A percentile compares a stretch with the other conserved stretches of the same genome.
phyloP scores from a whole-genome alignment of 2,888 invertebrate genomes.

The Argyra leucocephala region DNA sequence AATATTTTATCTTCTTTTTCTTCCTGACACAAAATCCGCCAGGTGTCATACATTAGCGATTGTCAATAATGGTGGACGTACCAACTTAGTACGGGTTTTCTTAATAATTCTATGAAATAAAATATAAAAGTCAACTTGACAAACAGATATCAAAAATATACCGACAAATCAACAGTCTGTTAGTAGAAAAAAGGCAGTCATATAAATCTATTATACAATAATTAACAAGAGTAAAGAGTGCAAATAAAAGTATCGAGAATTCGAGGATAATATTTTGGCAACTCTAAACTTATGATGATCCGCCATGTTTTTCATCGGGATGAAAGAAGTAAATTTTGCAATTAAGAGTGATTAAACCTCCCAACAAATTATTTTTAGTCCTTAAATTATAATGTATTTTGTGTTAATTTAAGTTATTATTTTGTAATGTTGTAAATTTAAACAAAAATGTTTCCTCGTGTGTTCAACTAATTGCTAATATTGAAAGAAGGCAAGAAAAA shows the following conservation, averaged over 20 bases:
- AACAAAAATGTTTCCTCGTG: background rate
- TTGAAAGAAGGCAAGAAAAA: constrained; percentile 1
- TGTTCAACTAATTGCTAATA: background rate
- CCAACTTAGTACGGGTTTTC: too few species aligned
- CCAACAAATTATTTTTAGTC: constrained; percentile 4
- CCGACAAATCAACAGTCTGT: too few species aligned
- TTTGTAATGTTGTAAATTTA: background rate
- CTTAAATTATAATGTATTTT: background rate
- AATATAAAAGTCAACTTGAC: too few species aligned
- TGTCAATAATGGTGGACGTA: too few species aligned
- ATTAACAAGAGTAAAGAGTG: background rate
- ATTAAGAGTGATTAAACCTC: background rate
- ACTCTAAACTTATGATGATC: background rate
- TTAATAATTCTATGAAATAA: too few species aligned
- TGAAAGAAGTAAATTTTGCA: constrained; percentile 1
- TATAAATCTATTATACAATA: too few species aligned
- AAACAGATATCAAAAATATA: too few species aligned
- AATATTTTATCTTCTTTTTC: too few species aligned
- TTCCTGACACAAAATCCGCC: too few species aligned
- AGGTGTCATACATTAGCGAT: too few species aligned
- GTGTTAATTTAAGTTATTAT: background rate
- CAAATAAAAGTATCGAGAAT: background rate
- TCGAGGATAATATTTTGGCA: background rate
- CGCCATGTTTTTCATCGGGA: background rate
- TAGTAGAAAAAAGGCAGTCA: too few species aligned